Conservation (phyloP, 92 coral and sea anemone genomes). For the Montipora capitata region DNA sequence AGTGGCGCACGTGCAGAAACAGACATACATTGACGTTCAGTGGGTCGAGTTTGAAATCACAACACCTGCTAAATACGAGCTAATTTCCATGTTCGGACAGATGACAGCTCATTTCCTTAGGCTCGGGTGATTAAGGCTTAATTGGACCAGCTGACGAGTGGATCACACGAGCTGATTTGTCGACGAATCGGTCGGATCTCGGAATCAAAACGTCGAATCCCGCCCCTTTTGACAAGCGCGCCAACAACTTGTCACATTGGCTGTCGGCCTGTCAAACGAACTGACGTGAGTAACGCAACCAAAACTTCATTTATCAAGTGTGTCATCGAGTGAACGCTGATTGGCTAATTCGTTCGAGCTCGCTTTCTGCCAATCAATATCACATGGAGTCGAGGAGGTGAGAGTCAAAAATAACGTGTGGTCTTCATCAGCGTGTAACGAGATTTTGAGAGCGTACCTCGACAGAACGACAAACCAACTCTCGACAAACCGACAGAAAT, state of each 20-base stretch:
- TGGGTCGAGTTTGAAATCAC: slow-evolving; percentile 78
- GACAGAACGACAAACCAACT: slow-evolving; percentile 67
- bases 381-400: slow-evolving; percentile 96
- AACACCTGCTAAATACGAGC: slow-evolving; percentile 97
- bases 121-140: slow-evolving; percentile 98
- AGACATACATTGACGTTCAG: slow-evolving; percentile 82
- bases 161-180: slow-evolving; percentile 95
- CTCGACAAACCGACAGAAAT: slow-evolving; percentile 68
- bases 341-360: slow-evolving; percentile 91
- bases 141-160: slow-evolving; percentile 99
- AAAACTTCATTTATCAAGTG: slow-evolving; percentile 95
- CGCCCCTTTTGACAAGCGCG: slow-evolving; percentile 97
- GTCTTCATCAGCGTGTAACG: slow-evolving; percentile 86
- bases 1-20: slow-evolving; percentile 92
- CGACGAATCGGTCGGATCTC: slow-evolving; percentile 94
- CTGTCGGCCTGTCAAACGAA: slow-evolving; percentile 83
- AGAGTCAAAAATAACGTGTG: slow-evolving; percentile 99
- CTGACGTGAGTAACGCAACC: slow-evolving; percentile 97
- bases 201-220: slow-evolving; percentile 98
- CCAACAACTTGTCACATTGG: slow-evolving; percentile 91
- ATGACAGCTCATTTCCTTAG: slow-evolving; percentile 99
- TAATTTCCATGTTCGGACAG: slow-evolving; percentile 93
- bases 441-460: slow-evolving; percentile 77
- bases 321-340: slow-evolving; percentile 92
- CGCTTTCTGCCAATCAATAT: slow-evolving; percentile 97